Evolutionary conservation across 35 echinoderm and acorn worm genomes (phyloP), one percentile per base, ranked within the genome.

Genomic region (Hemicentrotus pulcherrimus): DNA sequence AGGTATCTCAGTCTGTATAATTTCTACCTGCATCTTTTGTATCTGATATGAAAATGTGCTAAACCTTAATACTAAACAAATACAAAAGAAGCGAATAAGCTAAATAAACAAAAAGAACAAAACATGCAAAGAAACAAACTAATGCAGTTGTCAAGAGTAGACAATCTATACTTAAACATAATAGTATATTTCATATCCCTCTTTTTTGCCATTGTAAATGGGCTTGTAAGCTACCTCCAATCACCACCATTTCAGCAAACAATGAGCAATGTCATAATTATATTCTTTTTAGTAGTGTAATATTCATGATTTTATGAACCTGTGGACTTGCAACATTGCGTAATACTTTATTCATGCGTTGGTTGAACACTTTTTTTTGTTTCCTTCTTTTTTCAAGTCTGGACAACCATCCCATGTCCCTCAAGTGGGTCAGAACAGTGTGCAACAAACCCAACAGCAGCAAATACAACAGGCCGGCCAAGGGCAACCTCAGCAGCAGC

Each of bases 401-500:
- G 65, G 65, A 78, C 65, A 78, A 18, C 65, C 65, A 78, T n/a
- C 65, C 24, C 65, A 78, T 78, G 65, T n/a, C 24, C 65, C 65
- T 2, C 65, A 78, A 78, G 65, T 78, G 24, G 6, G 28, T 78
- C 65, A 78, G 24, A 78, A 78, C 65, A 78, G 65, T 4, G 32
- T 90, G 33, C 88, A 33, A 33, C 88, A 33, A 90, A 33, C 88
- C 88, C 88, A 90, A 90, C 88, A 90, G 33, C 88, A 33, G n/a
- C 88, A 33, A 41, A 47, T 90, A 35, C 88, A 90, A 90, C 87
- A 89, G 32, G 65, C n/a, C 65, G 19, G 22, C 65, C 65, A 78
- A 78, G 65, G 65, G 22, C 65, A 78, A 78, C 94, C 71, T 19
- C 94, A 87, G 85, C 94, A 88, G 89, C 86, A 13, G 3, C 94